Conservation (phyloP, 2,113 vertebrate species). For the Odontesthes bonariensis region DNA sequence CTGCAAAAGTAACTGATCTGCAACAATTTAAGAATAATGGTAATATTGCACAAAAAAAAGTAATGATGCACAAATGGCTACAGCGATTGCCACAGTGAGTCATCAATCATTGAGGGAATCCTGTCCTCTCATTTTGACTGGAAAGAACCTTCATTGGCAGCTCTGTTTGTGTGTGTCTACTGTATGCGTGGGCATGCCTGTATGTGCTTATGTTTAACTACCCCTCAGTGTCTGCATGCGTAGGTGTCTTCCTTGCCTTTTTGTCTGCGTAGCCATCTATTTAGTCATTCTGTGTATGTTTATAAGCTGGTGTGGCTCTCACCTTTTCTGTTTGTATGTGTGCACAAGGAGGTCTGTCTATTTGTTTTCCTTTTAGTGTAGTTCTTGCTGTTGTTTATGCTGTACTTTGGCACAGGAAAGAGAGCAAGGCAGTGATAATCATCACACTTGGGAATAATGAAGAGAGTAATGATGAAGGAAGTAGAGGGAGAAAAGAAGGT, state of each 20-base stretch:
- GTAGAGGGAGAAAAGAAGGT: conserved; percentile 17
- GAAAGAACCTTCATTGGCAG: conserved; percentile 73
- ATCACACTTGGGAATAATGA: conserved; percentile 37
- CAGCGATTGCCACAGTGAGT: conserved; percentile 59
- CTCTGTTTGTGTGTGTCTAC: conserved; percentile 22
- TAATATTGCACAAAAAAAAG: conserved; percentile 35
- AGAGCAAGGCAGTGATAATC: conserved; percentile 33
- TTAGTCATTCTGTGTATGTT: conserved; percentile 26
- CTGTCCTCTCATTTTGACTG: conserved; percentile 58
- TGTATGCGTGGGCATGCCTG: conserved; percentile 4
- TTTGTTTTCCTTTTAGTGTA: conserved; percentile 11
- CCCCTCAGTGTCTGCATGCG: conserved; percentile 38
- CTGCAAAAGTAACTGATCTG: conserved; percentile 40
- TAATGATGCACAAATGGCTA: conserved; percentile 63
- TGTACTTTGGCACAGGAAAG: conserved; percentile 28
- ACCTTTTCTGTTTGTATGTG: conserved; percentile 6
- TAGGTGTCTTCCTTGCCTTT: conserved; percentile 35
- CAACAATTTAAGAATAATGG: conserved; percentile 35
- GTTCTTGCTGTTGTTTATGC: conserved; percentile 44
- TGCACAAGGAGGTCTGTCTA: conserved; percentile 17
- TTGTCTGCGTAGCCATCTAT: conserved; percentile 16
- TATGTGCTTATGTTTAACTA: conserved; percentile 28
- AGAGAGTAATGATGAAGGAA: conserved; percentile 41
- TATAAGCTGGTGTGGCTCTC: conserved; percentile 17
- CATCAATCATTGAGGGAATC: conserved; percentile 76